Base-by-base conservation (phyloP, 2,888 invertebrate genomes). In the Epistrophella euchroma region DNA sequence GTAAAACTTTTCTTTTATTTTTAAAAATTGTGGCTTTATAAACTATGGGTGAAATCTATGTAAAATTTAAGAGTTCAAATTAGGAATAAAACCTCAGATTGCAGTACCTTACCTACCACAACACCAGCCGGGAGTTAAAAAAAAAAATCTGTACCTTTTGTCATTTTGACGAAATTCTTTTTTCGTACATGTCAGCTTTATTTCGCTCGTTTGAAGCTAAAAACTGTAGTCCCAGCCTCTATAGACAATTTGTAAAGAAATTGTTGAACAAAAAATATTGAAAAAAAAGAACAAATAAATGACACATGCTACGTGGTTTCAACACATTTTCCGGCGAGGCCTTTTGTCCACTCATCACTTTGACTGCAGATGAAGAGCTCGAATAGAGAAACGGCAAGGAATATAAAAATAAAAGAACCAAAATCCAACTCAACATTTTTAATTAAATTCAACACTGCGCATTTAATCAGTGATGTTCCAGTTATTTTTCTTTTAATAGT, bases 371-470 rank as follows among this genome's bases (percentile, higher is more conserved):
- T 60, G 60, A 60, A 60, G 22, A 37, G 15, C 60, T 22, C 22
- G 37, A 60, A 60, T 37, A 37, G 60, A 6, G 60, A 60, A 37
- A 60, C 40, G 60, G 40, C 60, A 52, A 60, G 15, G 37, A 22
- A 60, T 9, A 35, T 1, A 1, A 15, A 56, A 40, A 37, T 37
- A 37, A 58, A 35, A 17, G 11, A 35, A 1, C 1, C 2, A 40
- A 60, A 37, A 37, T 60, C 17, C 37, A 66, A 50, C 40, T 66
- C 32, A 72, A 68, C n/a, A 40, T 73, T 83, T 83, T 83, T 78
- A 83, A 78, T 83, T 78, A 77, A 77, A 76, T 73, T 62, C 77
- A 73, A 83, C 68, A 78, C 78, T 68, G 68, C 72, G 66, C 77
- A 73, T 82, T 77, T 82, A 77, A 82, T 77, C 77, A 77, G 66